These are phyloP conservation scores for Cossypha heuglini DNA, from an alignment of 2,797 vertebrate genomes.

Conservation along the genomic window DNA sequence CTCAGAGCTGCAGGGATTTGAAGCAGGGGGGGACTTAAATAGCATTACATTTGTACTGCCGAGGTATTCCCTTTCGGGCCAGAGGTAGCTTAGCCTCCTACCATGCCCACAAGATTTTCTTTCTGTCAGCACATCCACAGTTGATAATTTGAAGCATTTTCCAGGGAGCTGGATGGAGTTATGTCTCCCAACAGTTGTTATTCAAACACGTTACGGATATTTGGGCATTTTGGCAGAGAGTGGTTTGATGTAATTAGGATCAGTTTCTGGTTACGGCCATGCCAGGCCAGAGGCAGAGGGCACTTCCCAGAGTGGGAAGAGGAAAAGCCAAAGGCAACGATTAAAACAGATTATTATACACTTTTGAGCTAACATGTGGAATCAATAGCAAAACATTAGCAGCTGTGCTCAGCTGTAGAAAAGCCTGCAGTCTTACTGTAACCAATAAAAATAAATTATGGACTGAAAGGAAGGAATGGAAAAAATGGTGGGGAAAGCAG, in stretches of 20 bases:
- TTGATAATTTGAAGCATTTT: constrained; percentile 61
- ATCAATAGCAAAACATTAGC: constrained; percentile 77
- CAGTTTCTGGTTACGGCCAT: constrained; percentile 73
- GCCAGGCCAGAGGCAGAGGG: constrained; percentile 71
- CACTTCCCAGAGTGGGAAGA: constrained; percentile 66
- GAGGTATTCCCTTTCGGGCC: constrained; percentile 34
- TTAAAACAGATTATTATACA: constrained; percentile 75
- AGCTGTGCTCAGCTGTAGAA: constrained; percentile 73
- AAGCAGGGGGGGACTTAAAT: not conserved
- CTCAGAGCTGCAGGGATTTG: constrained; percentile 35
- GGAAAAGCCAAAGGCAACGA: constrained; percentile 78
- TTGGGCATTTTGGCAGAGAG: constrained; percentile 67
- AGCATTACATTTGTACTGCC: constrained; percentile 21
- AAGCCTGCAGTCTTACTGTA: constrained; percentile 71
- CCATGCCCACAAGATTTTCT: constrained; percentile 35
- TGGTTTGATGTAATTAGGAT: constrained; percentile 71
- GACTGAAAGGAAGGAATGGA: constrained; percentile 56
- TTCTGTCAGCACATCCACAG: constrained; percentile 39
- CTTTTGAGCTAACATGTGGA: constrained; percentile 77
- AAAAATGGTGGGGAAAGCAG: constrained; percentile 41
- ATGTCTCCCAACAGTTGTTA: constrained; percentile 48
- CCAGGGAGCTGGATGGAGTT: constrained; percentile 41
- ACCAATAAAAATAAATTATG: constrained; percentile 77
- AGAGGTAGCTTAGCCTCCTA: constrained; percentile 34
- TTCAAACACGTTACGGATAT: constrained; percentile 63